Percentiles rank a stretch among this genome's conserved stretches.
phyloP scores from a whole-genome alignment of 53 echinoderm and acorn worm species.

The Zoroaster sp. region DNA sequence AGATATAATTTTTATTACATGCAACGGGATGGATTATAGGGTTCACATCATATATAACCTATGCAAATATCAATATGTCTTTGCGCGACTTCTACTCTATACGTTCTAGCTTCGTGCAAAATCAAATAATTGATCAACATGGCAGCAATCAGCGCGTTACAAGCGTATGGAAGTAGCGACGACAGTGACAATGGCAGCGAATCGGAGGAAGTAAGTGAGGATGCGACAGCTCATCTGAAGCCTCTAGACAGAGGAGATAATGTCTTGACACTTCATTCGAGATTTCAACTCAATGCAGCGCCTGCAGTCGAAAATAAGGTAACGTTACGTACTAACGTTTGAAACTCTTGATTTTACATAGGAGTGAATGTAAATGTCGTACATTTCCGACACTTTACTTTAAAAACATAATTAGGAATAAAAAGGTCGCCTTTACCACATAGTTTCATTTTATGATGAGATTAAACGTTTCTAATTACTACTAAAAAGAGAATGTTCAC shows the following conservation, averaged over 20 bases:
- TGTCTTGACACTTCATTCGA: conserved; percentile 67
- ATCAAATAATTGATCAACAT: conserved; percentile 25
- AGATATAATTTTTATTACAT: no score
- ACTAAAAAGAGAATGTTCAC: no score
- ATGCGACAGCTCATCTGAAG: conserved; percentile 77
- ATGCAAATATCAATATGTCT: neutral
- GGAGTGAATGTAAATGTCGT: no score
- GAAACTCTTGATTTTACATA: no score
- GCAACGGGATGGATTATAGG: neutral
- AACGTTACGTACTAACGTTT: no score
- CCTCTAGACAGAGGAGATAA: conserved; percentile 70
- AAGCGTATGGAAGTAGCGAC: conserved; percentile 64
- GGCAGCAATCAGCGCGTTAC: conserved; percentile 75
- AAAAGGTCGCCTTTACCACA: no score
- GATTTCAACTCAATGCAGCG: conserved; percentile 83
- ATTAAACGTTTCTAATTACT: no score
- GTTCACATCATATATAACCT: neutral
- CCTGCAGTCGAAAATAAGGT: conserved; percentile 79
- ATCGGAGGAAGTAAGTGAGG: conserved; percentile 33
- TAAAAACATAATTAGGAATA: no score
- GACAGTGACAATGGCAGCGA: conserved; percentile 61
- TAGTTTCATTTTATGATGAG: no score
- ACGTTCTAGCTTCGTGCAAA: neutral
- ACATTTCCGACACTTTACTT: neutral
- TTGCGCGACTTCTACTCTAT: neutral